phyloP scores from a whole-genome alignment of 2,797 vertebrate genomes.

The Smutsia gigantea region DNA sequence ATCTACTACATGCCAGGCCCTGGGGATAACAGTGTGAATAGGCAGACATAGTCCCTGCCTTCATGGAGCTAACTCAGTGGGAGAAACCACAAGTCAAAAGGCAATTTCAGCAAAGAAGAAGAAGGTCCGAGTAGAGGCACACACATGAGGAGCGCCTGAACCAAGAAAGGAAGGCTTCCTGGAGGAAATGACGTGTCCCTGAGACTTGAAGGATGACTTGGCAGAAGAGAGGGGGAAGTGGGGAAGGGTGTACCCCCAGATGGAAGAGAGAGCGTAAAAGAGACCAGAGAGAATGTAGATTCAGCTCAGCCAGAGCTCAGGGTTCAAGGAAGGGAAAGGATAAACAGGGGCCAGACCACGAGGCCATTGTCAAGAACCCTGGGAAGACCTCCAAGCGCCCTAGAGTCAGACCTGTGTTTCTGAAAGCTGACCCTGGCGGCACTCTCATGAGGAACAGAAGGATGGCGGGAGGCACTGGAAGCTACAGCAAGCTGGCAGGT shows the following conservation, averaged over 20 bases:
- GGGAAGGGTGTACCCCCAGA: not conserved
- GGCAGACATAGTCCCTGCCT: not conserved
- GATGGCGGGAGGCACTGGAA: not conserved
- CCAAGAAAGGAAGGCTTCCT: slow-evolving; percentile 14
- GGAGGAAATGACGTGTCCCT: not conserved
- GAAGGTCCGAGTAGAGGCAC: not conserved
- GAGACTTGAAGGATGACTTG: not conserved
- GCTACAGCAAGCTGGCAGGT: too few relatives aligned
- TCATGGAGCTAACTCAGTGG: not conserved
- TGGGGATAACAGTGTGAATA: not conserved
- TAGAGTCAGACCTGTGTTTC: not conserved
- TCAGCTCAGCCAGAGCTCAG: not conserved
- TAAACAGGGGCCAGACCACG: not conserved
- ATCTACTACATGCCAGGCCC: not conserved
- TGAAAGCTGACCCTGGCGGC: not conserved
- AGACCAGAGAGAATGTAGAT: not conserved
- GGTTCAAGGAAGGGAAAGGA: not conserved
- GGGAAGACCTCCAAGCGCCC: too few relatives aligned
- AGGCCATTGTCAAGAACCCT: not conserved
- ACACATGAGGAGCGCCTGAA: not conserved
- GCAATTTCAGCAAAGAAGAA: not conserved
- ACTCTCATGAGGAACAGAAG: not conserved
- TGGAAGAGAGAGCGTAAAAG: not conserved
- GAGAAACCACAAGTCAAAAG: not conserved
- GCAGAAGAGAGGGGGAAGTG: too few relatives aligned